Evolutionary conservation across 92 coral and sea anemone species (phyloP), one percentile per base, ranked within the genome.

Genomic region (Scolanthus callimorphus): DNA sequence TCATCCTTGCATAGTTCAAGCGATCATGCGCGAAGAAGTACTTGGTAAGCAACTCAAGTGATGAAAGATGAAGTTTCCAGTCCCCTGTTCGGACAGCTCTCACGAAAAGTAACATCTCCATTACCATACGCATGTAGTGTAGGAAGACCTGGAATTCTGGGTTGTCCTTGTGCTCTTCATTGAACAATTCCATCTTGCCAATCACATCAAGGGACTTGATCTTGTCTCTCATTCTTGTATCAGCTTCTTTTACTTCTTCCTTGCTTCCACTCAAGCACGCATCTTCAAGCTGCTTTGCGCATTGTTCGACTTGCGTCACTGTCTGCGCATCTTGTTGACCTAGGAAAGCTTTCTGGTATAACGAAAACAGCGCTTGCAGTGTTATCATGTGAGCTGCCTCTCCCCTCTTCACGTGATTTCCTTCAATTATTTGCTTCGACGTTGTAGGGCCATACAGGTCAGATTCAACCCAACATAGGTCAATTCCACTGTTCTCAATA

Each of bases 21-120:
- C 85, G 39, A 37, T 74, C 81, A 47, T 82, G 89, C 0, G 78
- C 75, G 31, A 82, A 82, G 79, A 82, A 82, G 46, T 82, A 69
- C 49, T 81, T 81, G 46, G 25, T 12, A 27, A 69, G 46, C 12
- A 66, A 45, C 60, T 72, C 58, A 0, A 72, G 57, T 13, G 82
- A 74, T 51, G 49, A 55, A 11, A 82, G 54, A 39, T 82, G 79
- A 3, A 72, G 71, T 0, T 72, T 58, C 86, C 86, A 79, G 39
- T 63, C 22, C 2, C 80, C 70, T 46, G 70, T 76, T 28, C 69
- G 61, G 39, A 76, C 76, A 8, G 82, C 76, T 13, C 82, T 50
- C 23, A 52, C 59, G 55, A 78, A 70, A 29, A 15, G 20, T 70
- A 70, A 38, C 74, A 70, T 70, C 41, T 70, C 85, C 31, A 49